Conservation (phyloP, 2,113 vertebrate species). For the Centropristis striata region DNA sequence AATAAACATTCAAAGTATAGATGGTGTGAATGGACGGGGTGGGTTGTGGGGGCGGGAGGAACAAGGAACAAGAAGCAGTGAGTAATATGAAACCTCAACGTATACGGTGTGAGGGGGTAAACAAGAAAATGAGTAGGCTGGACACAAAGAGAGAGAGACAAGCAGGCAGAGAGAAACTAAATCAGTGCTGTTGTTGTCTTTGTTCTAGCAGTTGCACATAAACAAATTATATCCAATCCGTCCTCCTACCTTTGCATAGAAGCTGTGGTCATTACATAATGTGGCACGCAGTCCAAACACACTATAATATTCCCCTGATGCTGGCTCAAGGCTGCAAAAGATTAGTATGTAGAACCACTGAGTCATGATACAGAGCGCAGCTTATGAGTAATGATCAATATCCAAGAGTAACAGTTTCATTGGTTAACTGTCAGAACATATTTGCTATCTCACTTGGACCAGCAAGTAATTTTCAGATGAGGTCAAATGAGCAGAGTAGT, state of each 20-base stretch:
- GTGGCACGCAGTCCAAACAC: conserved; percentile 11
- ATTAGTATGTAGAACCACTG: conserved; percentile 24
- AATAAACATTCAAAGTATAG: conserved; percentile 56
- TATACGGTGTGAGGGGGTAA: neutral
- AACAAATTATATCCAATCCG: conserved; percentile 59
- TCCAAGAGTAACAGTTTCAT: conserved; percentile 42
- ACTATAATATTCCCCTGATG: neutral
- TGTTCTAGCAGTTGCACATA: conserved; percentile 53
- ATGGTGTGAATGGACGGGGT: conserved; percentile 33
- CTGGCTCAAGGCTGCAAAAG: conserved; percentile 8
- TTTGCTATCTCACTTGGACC: conserved; percentile 42
- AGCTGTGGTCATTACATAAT: conserved; percentile 39
- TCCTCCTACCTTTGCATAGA: conserved; percentile 54
- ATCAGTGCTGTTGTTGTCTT: conserved; percentile 46
- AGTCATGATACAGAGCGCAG: conserved; percentile 22
- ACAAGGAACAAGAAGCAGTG: conserved; percentile 41
- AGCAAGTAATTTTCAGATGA: conserved; percentile 35
- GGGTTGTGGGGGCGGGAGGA: conserved; percentile 3
- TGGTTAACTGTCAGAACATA: conserved; percentile 56
- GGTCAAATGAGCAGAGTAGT: conserved; percentile 38
- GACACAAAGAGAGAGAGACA: conserved; percentile 21
- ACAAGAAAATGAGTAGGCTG: conserved; percentile 24
- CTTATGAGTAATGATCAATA: conserved; percentile 54
- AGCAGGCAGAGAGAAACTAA: conserved; percentile 31
- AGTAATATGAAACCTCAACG: conserved; percentile 64